Base-by-base conservation (phyloP, 2,797 vertebrate species). In the Ctenopoma multispine region DNA sequence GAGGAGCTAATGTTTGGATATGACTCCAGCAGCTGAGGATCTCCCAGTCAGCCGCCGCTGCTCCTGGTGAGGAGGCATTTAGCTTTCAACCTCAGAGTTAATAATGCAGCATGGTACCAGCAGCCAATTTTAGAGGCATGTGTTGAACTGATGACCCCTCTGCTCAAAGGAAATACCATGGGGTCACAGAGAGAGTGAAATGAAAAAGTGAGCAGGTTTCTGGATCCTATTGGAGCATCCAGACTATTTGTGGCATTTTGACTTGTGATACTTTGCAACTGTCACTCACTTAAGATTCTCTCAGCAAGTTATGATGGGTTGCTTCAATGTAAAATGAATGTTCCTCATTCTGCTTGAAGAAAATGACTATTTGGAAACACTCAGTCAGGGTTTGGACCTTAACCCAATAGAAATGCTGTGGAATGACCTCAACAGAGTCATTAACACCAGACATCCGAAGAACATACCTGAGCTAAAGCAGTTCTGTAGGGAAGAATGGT, bases 131-230 rank as follows among this genome's bases (percentile, higher is more conserved):
- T 79, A 74, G 73, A 81, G 83, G 69, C 61, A 50, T 72, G 62
- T 54, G 75, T 55, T 92, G 81, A 91, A 89, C 87, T 72, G 80
- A 80, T 89, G 79, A 90, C 84, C 85, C 69, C 2, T 13, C 46
- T 29, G 67, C 43, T 72, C 38, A 61, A 34, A 65, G 66, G 51
- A 63, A 69, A 76, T 13, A 51, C 44, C 7, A 34, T 0, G 60
- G 74, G 82, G 79, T 87, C 50, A 71, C 18, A 0, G 24, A 67
- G 46, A 46, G 82, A 69, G 56, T 12, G 63, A 53, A 34, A 59
- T 68, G n/a, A 75, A 62, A 59, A 72, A 34, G 31, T 8, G 11
- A 66, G 56, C 24, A 34, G n/a, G 23, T 46, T 70, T 20, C 53
- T 21, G 49, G 41, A 44, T 60, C 2, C 17, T 63, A 55, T 27